Evolutionary conservation across 2,888 invertebrate species (phyloP).

Genomic region (Petrolisthes cinctipes): DNA sequence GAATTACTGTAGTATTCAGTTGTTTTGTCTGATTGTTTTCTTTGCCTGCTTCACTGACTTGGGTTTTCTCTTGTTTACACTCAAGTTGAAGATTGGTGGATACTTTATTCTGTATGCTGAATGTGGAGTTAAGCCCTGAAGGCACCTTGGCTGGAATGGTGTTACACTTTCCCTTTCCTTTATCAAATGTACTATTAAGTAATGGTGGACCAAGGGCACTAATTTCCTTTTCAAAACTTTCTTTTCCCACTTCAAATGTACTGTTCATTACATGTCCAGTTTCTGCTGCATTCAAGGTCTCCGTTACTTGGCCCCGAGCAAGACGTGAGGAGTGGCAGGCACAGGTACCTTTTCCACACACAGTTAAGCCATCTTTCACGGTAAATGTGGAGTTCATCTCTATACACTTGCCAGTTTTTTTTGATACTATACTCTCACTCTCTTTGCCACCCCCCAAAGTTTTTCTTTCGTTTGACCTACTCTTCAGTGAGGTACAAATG

Average conservation of each 20-base stretch:
- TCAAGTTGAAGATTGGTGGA: no score
- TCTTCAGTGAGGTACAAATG: no score
- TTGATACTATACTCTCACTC: background rate
- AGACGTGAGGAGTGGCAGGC: conserved; percentile 1
- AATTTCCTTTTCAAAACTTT: conserved; percentile 13
- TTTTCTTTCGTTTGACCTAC: conserved; percentile 3
- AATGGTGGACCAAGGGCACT: background rate
- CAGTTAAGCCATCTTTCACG: conserved; percentile 25
- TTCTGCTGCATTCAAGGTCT: background rate
- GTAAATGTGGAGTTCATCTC: conserved; percentile 38
- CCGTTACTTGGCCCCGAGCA: background rate
- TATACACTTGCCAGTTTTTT: background rate
- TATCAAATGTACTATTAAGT: conserved; percentile 38
- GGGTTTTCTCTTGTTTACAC: no score
- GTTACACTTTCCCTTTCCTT: no score
- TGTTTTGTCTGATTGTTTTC: no score
- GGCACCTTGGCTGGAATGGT: background rate
- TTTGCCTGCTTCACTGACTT: no score
- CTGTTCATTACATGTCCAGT: background rate
- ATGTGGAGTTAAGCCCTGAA: background rate
- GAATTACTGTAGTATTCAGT: conserved; percentile 14
- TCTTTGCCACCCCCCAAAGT: background rate
- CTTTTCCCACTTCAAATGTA: conserved; percentile 16
- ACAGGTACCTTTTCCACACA: background rate
- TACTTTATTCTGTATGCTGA: background rate